These are phyloP conservation scores for Cephus nigrinus DNA, from an alignment of 2,888 invertebrate genomes.

Conservation along the genomic window DNA sequence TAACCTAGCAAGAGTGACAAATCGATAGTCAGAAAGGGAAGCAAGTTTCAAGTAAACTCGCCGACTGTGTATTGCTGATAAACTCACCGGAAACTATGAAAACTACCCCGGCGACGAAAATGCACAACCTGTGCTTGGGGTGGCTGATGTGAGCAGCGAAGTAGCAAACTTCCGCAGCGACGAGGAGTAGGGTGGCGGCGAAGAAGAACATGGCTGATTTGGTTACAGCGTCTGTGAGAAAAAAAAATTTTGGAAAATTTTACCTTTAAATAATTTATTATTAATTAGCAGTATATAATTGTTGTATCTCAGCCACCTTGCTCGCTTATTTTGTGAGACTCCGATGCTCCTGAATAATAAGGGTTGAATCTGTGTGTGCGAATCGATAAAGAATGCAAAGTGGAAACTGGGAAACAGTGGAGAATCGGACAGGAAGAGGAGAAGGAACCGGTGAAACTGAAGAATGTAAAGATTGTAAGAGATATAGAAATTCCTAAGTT, in stretches of 20 bases:
- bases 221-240: constrained; percentile 83
- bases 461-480: neutral
- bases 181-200: constrained; percentile 80
- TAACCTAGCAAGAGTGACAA: neutral
- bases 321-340: neutral
- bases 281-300: neutral
- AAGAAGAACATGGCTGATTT: constrained; percentile 86
- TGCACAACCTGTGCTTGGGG: constrained; percentile 78
- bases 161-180: constrained; percentile 84
- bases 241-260: constrained; percentile 26
- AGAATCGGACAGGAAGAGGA: too few relatives aligned
- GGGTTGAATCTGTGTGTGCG: too few relatives aligned
- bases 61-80: neutral
- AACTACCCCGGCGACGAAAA: constrained; percentile 86
- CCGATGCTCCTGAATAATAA: too few relatives aligned
- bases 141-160: constrained; percentile 83
- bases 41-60: neutral
- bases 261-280: too few relatives aligned
- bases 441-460: neutral
- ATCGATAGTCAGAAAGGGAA: neutral
- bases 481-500: neutral
- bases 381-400: neutral
- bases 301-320: neutral
- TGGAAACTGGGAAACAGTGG: neutral
- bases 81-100: constrained; percentile 88